Conservation (phyloP, 2,888 invertebrate genomes). For the Cremastinae sp. region DNA sequence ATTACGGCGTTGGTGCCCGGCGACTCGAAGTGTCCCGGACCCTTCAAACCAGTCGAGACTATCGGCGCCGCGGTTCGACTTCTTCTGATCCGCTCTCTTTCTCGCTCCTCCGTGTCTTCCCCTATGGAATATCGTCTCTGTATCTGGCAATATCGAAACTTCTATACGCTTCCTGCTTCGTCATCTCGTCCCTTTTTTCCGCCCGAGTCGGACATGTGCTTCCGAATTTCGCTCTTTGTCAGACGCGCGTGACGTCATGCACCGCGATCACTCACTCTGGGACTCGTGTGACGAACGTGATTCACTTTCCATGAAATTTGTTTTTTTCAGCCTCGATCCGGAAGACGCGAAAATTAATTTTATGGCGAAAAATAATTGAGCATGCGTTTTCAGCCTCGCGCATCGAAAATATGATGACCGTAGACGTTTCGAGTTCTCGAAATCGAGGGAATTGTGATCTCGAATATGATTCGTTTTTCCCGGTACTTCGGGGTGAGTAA, state of each 20-base stretch:
- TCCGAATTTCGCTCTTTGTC: constrained; percentile 17
- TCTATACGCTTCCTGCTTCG: constrained; percentile 30
- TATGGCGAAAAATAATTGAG: not conserved
- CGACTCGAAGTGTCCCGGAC: constrained; percentile 55
- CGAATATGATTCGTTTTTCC: constrained; percentile 28
- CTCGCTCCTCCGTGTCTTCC: not conserved
- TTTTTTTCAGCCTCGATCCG: not conserved
- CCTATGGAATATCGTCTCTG: not conserved
- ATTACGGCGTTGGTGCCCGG: constrained; percentile 39
- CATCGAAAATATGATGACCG: constrained; percentile 29
- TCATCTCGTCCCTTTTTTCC: constrained; percentile 37
- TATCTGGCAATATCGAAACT: constrained; percentile 41
- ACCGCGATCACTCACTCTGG: constrained; percentile 42
- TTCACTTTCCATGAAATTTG: constrained; percentile 56
- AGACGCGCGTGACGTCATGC: constrained; percentile 44
- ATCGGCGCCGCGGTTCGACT: constrained; percentile 58
- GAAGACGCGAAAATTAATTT: not conserved
- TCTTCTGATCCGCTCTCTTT: constrained; percentile 33
- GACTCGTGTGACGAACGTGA: constrained; percentile 43
- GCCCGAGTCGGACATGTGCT: constrained; percentile 39
- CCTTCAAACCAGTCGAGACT: constrained; percentile 59
- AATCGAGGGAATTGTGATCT: constrained; percentile 38
- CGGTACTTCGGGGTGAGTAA: constrained; percentile 24
- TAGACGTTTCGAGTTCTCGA: constrained; percentile 40
- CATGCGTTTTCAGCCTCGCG: not conserved